A percentile compares a stretch with the other conserved stretches of the same genome.
Evolutionary conservation across 2,888 invertebrate genomes (phyloP).

Genomic region (Sphaeridia pumilis): DNA sequence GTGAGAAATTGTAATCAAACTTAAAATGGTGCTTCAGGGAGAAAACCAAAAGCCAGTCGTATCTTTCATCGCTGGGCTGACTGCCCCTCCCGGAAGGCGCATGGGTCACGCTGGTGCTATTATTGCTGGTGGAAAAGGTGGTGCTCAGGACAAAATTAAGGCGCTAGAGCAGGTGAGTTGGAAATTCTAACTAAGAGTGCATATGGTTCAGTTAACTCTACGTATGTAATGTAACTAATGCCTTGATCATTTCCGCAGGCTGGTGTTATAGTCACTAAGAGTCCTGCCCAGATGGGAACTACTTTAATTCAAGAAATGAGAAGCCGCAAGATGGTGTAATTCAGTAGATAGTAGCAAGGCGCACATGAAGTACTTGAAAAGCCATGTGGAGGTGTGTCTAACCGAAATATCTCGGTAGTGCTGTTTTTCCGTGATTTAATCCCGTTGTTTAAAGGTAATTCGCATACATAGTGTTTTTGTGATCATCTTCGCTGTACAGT

Average conservation of each 20-base stretch:
- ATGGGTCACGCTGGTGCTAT: constrained; percentile 99
- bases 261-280: constrained; percentile 85
- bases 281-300: constrained; percentile 91
- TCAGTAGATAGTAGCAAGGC: neutral
- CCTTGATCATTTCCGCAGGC: constrained; percentile 46
- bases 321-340: constrained; percentile 25
- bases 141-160: constrained; percentile 93
- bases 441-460: too few species aligned
- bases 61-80: constrained; percentile 95
- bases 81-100: constrained; percentile 92
- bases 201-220: neutral
- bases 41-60: constrained; percentile 89
- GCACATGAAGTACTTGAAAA: neutral
- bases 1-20: neutral
- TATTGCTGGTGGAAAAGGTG: constrained; percentile 96
- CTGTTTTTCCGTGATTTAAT: neutral
- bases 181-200: neutral
- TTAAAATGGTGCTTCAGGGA: constrained; percentile 39
- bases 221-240: neutral
- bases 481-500: neutral
- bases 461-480: too few species aligned
- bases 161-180: constrained; percentile 50
- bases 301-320: constrained; percentile 79
- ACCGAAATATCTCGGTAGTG: neutral
- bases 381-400: neutral